phyloP scores from a whole-genome alignment of 2,888 invertebrate genomes.

The Apoderus coryli region DNA sequence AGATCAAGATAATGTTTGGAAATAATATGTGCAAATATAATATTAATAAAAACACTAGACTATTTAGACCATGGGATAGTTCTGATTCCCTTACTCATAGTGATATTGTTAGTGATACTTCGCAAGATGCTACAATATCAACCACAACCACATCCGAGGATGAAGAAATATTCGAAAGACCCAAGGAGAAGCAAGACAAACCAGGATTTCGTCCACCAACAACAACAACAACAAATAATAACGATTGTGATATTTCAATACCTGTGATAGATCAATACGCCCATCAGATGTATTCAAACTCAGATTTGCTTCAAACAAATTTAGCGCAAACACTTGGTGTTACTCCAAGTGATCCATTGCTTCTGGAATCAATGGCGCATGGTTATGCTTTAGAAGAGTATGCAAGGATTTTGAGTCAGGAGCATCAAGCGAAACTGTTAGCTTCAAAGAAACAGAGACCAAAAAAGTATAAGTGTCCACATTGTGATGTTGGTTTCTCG shows the following conservation, averaged over 20 bases:
- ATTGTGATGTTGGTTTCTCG: conserved; percentile 83
- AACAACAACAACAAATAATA: conserved; percentile 2
- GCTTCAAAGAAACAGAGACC: conserved; percentile 66
- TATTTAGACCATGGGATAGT: conserved; percentile 25
- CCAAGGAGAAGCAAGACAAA: conserved; percentile 8
- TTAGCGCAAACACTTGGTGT: conserved; percentile 22
- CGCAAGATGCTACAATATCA: conserved; percentile 42
- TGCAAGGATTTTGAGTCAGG: conserved; percentile 53
- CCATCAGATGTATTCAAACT: conserved; percentile 17
- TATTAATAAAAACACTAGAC: conserved; percentile 16
- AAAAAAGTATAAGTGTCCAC: conserved; percentile 82
- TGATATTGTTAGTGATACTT: conserved; percentile 21
- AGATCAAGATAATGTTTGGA: too few relatives aligned
- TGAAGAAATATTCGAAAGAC: conserved; percentile 5
- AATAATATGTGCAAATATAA: conserved; percentile 15
- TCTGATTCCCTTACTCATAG: conserved; percentile 8
- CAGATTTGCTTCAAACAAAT: conserved; percentile 18
- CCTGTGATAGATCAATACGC: conserved; percentile 11
- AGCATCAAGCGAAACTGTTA: conserved; percentile 51
- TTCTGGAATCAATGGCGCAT: conserved; percentile 28
- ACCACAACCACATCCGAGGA: conserved; percentile 35
- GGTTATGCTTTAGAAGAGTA: conserved; percentile 53
- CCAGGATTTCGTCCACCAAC: not conserved
- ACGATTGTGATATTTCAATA: conserved; percentile 15
- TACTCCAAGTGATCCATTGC: conserved; percentile 23